A percentile compares a stretch with the other conserved stretches of the same genome.
Conservation (phyloP, 2,797 vertebrate species). For the Tamandua tetradactyla region DNA sequence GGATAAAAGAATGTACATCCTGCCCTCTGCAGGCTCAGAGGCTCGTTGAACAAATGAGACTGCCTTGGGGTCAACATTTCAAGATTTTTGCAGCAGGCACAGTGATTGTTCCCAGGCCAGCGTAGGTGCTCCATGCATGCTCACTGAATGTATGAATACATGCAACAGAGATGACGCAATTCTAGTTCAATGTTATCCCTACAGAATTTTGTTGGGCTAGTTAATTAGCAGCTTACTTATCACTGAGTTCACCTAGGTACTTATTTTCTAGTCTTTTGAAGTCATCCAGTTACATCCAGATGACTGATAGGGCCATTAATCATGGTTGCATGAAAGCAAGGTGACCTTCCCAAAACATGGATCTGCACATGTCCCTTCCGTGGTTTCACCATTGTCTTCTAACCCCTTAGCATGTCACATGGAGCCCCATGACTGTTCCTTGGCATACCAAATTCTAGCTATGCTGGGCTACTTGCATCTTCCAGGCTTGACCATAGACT, state of each 20-base stretch:
- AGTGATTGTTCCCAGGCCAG: accelerated
- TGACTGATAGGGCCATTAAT: accelerated
- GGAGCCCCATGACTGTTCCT: background rate
- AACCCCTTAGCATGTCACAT: accelerated
- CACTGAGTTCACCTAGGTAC: accelerated
- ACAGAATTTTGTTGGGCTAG: accelerated
- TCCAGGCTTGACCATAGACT: background rate
- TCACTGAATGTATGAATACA: accelerated
- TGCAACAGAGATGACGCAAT: accelerated
- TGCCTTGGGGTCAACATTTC: accelerated
- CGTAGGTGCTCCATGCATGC: accelerated
- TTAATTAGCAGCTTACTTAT: accelerated
- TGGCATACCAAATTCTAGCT: background rate
- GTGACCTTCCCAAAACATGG: background rate
- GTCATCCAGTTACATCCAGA: accelerated
- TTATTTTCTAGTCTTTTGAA: accelerated
- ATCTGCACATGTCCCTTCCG: accelerated
- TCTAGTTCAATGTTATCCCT: accelerated
- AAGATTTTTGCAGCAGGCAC: accelerated
- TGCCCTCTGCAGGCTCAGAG: no score
- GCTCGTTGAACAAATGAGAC: accelerated
- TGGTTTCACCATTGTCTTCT: background rate
- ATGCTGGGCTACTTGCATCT: accelerated
- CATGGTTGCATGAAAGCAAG: background rate
- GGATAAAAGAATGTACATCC: background rate